Base-by-base conservation (phyloP, 2,888 invertebrate genomes). In the Patella pellucida region DNA sequence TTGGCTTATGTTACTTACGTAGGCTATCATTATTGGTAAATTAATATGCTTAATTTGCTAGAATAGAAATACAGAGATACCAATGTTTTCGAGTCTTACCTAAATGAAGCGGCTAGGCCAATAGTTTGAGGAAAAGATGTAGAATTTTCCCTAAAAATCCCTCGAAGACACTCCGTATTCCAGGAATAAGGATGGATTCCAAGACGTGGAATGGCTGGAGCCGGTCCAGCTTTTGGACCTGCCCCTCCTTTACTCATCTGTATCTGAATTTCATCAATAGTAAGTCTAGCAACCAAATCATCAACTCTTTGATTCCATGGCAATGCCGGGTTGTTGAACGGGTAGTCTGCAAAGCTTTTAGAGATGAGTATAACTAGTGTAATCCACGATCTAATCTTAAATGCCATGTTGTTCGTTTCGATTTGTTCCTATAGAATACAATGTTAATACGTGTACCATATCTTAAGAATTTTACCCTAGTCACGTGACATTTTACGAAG, bases 111-210 rank as follows among this genome's bases (percentile, higher is more conserved):
- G 2, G 88, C 88, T 12, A 90, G 81, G 27, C 89, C 89, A 27
- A 90, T 73, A 7, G 89, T 85, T 78, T 89, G 87, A 5, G 89
- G 89, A 73, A 90, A 90, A 2, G 87, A 83, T 4, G 90, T 90
- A 3, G 89, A 88, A 54, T 85, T 81, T 5, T 88, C 89, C 1
- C 87, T 85, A 14, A 77, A 70, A 0, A 85, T 87, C 3, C 89
- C 89, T 14, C 87, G 77, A n/a, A 89, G 79, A 82, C 90, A 90
- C 76, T 90, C 90, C 7, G 88, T 86, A 73, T 86, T 85, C 88
- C 88, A 90, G 19, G 84, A 82, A 76, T 88, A 89, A 0, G 88
- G 87, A 16, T 80, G 79, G 41, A 90, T 84, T 15, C 86, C 85
- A 19, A 89, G 83, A 27, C 88, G 81, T 1, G 79, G 70, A 52